Percentiles rank a stretch among this genome's conserved stretches.
Evolutionary conservation across 1,140 invertebrate genomes (phyloP).

Genomic region (Agrypnia vestita): DNA sequence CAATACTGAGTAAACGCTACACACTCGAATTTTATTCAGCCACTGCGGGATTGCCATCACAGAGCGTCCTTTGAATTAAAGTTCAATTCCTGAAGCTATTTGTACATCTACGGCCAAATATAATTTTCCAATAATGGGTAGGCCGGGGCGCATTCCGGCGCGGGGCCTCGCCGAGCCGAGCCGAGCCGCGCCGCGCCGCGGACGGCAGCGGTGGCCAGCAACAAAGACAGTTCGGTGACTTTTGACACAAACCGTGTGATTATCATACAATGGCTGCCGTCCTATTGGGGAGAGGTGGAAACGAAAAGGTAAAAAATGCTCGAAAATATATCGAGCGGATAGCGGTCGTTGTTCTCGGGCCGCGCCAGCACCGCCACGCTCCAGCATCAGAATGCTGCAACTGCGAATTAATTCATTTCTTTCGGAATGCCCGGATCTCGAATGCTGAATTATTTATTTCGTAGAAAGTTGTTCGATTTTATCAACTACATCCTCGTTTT

Average conservation of each 20-base stretch:
- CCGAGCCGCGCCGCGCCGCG: background rate
- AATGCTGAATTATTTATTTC: slow-evolving; percentile 15
- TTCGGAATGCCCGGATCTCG: slow-evolving; percentile 9
- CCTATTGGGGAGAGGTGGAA: slow-evolving; percentile 47
- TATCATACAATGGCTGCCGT: slow-evolving; percentile 59
- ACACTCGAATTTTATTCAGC: no score
- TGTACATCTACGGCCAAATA: no score
- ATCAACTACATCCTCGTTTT: no score
- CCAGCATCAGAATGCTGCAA: slow-evolving; percentile 5
- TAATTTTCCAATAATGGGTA: no score
- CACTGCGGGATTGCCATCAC: no score
- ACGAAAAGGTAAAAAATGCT: slow-evolving; percentile 51
- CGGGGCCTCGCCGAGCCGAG: background rate
- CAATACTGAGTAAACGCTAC: no score
- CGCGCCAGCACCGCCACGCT: slow-evolving; percentile 8
- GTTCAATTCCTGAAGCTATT: no score
- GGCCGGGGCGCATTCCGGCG: no score
- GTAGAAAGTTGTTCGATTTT: background rate
- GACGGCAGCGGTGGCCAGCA: slow-evolving; percentile 54
- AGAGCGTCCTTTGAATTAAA: no score
- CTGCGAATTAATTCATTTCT: slow-evolving; percentile 28
- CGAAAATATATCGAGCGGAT: slow-evolving; percentile 55
- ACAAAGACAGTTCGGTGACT: slow-evolving; percentile 59
- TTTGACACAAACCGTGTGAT: slow-evolving; percentile 60
- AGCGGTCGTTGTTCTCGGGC: slow-evolving; percentile 43